Evolutionary conservation across 2,888 invertebrate species (phyloP), one percentile per base, ranked within the genome.

Genomic region (Pegoplata infirma): DNA sequence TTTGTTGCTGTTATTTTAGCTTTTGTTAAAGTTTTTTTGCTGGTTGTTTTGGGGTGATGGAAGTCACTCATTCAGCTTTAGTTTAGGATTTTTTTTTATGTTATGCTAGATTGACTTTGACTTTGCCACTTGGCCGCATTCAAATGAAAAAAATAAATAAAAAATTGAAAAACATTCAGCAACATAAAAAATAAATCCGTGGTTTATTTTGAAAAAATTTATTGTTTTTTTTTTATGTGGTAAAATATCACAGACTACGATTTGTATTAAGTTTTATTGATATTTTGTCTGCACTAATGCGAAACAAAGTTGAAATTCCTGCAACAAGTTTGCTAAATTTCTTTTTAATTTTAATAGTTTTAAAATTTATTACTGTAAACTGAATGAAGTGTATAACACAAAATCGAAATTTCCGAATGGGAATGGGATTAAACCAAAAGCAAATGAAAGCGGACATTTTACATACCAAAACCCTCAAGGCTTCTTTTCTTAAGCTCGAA

Each of bases 81-180:
- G 3, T 32, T 32, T 5, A 23, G 32, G 32, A 19, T n/a, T n/a
- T 75, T 55, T 19, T 56, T 56, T 36, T 40, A 69, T 75, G 81
- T 81, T 80, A 82, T 80, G 82, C 77, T 79, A 80, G 74, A 81
- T 80, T 83, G 80, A 81, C 77, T 81, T 73, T 80, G 82, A 81
- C 80, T 82, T 80, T 69, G 78, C 68, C 69, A 78, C 75, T 78
- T 78, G 69, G 69, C 53, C 49, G 59, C 49, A 53, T 53, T 64
- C 28, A 64, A 73, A 59, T 64, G 14, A 16, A 55, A 67, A 55
- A 23, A 51, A 3, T 23, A 46, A 3, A 36, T 51, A 49, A 40
- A 55, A 66, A 28, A 28, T 5, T 16, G 21, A 44, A 64, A 19
- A 64, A 49, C 14, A 53, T 53, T 53, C 7, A 66, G 5, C 14